Percentiles rank a stretch among this genome's conserved stretches.
Conservation (phyloP, 2,888 invertebrate species). For the Apamea anceps region DNA sequence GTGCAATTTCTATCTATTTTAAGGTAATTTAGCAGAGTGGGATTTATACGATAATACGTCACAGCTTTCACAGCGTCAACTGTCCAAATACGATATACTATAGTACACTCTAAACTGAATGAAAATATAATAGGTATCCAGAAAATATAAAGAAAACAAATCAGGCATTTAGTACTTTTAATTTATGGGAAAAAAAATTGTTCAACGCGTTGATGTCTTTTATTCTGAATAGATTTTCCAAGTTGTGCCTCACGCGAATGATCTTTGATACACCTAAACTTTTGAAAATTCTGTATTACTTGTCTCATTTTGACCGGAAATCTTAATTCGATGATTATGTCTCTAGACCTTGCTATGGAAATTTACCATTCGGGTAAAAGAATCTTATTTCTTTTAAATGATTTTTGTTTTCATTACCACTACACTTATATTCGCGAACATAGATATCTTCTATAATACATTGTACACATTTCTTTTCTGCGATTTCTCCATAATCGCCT, state of each 20-base stretch:
- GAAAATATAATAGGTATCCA: neutral
- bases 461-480: too few species aligned
- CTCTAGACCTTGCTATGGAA: neutral
- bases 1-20: neutral
- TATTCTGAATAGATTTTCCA: constrained; percentile 11
- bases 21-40: too few species aligned
- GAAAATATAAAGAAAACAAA: neutral
- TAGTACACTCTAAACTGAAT: neutral
- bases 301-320: neutral
- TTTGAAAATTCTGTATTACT: neutral
- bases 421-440: neutral
- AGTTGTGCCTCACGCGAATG: neutral
- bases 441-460: neutral
- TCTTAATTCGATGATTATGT: neutral
- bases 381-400: neutral
- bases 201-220: constrained; percentile 67
- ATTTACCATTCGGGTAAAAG: neutral
- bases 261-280: neutral
- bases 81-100: too few species aligned
- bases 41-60: neutral
- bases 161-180: neutral
- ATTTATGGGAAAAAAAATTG: neutral
- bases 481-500: too few species aligned
- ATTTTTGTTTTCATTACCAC: too few species aligned
- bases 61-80: neutral